Evolutionary conservation across 1,140 invertebrate species (phyloP).

Genomic region (Drosophila hydei): DNA sequence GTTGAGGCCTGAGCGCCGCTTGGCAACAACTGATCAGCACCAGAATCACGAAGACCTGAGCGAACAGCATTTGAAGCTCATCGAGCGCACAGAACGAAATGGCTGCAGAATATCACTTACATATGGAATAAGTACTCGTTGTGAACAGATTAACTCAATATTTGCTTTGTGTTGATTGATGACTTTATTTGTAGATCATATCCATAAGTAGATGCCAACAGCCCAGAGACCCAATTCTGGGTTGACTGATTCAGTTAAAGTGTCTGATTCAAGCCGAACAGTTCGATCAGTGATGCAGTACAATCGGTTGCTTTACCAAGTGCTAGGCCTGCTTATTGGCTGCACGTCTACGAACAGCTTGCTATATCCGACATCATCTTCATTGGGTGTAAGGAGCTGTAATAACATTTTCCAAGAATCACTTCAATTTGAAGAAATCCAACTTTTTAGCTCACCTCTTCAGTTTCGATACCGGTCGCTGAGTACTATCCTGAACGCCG

Average conservation of each 20-base stretch:
- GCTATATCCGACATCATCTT: constrained; percentile 50
- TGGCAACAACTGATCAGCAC: constrained; percentile 22
- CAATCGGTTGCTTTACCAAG: not conserved
- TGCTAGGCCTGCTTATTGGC: constrained; percentile 9
- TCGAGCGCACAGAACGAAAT: constrained; percentile 28
- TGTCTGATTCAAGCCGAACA: constrained; percentile 15
- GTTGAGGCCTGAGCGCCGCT: not conserved
- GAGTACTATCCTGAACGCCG: constrained; percentile 72
- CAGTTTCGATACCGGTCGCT: constrained; percentile 66
- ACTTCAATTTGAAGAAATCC: too few relatives aligned
- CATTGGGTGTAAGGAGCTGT: constrained; percentile 48
- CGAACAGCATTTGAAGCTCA: constrained; percentile 46
- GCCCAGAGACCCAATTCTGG: constrained; percentile 44
- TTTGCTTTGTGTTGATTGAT: constrained; percentile 58
- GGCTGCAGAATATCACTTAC: constrained; percentile 11
- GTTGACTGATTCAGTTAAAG: constrained; percentile 41
- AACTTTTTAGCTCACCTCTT: constrained; percentile 42
- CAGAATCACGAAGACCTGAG: constrained; percentile 38
- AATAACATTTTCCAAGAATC: too few relatives aligned
- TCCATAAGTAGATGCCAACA: constrained; percentile 23
- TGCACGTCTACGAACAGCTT: constrained; percentile 1
- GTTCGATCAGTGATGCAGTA: constrained; percentile 34
- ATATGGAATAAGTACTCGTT: constrained; percentile 9
- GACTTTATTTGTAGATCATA: constrained; percentile 61
- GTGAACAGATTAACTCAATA: constrained; percentile 62